Evolutionary conservation across 2,113 vertebrate genomes (phyloP).

Genomic region (Prunella fulvescens): DNA sequence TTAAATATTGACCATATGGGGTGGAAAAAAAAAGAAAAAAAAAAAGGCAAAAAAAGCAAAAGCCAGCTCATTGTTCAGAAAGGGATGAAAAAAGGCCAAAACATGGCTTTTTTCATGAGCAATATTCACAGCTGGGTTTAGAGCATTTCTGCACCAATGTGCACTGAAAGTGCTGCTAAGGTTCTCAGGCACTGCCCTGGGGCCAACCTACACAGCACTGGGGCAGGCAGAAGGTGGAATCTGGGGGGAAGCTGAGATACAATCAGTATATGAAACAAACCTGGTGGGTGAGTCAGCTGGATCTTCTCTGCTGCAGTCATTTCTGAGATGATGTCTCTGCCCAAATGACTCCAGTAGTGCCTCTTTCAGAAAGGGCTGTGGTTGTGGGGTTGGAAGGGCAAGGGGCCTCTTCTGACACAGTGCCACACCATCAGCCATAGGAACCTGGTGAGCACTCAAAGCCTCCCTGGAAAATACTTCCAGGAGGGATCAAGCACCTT

Average conservation of each 20-base stretch:
- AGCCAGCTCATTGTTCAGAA: not conserved
- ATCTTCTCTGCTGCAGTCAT: not conserved
- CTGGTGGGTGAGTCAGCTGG: not conserved
- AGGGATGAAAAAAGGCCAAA: not conserved
- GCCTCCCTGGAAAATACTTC: not conserved
- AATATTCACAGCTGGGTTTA: not conserved
- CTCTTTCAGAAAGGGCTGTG: not conserved
- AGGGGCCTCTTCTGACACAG: not conserved
- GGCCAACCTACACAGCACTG: not conserved
- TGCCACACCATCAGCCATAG: not conserved
- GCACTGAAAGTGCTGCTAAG: not conserved
- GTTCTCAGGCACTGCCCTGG: not conserved
- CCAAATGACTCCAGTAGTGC: not conserved
- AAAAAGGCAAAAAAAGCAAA: not conserved
- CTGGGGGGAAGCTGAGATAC: not conserved
- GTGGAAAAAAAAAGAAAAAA: not conserved
- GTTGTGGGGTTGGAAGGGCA: not conserved
- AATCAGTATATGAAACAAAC: not conserved
- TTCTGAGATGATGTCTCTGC: not conserved
- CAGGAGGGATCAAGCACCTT: not conserved
- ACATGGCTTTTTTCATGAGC: not conserved
- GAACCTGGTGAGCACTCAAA: not conserved
- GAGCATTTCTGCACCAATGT: not conserved
- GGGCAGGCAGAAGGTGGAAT: not conserved
- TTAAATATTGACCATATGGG: conserved; percentile 31